These are phyloP conservation scores for Tetraodon nigroviridis DNA, from an alignment of 2,113 vertebrate species.

Conservation along the genomic window DNA sequence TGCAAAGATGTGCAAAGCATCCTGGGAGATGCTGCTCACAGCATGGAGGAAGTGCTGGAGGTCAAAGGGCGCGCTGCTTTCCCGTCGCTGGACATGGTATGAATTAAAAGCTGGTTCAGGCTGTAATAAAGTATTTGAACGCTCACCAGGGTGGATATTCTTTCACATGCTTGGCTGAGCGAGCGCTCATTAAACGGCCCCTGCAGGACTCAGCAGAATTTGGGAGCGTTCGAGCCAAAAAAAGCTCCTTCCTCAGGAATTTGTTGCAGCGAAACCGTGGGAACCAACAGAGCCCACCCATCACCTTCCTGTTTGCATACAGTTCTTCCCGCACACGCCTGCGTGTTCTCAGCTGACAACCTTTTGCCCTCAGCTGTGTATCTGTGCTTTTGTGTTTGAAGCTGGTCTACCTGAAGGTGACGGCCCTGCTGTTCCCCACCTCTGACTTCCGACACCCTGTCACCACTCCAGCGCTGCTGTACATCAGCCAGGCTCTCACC, in stretches of 20 bases:
- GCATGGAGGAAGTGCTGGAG: constrained; percentile 79
- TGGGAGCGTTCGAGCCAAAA: background rate
- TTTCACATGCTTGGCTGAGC: background rate
- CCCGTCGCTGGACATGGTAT: constrained; percentile 83
- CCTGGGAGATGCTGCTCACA: constrained; percentile 79
- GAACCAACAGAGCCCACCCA: no score
- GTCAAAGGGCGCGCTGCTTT: constrained; percentile 76
- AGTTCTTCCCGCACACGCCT: background rate
- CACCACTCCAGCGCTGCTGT: constrained; percentile 85
- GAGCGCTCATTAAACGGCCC: background rate
- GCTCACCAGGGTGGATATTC: background rate
- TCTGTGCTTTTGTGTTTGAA: constrained; percentile 49
- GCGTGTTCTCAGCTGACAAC: no score
- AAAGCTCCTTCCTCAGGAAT: background rate
- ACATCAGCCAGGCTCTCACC: constrained; percentile 87
- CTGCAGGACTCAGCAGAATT: background rate
- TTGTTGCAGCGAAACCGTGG: no score
- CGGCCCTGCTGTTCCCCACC: constrained; percentile 84
- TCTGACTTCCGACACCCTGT: constrained; percentile 94
- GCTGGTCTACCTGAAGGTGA: constrained; percentile 89
- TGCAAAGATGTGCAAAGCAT: constrained; percentile 73
- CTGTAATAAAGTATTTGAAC: no score
- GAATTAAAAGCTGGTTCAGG: background rate
- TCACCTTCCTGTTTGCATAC: background rate
- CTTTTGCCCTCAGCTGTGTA: no score